phyloP scores from a whole-genome alignment of 2,113 vertebrate genomes.

The Hippocampus barbouri region DNA sequence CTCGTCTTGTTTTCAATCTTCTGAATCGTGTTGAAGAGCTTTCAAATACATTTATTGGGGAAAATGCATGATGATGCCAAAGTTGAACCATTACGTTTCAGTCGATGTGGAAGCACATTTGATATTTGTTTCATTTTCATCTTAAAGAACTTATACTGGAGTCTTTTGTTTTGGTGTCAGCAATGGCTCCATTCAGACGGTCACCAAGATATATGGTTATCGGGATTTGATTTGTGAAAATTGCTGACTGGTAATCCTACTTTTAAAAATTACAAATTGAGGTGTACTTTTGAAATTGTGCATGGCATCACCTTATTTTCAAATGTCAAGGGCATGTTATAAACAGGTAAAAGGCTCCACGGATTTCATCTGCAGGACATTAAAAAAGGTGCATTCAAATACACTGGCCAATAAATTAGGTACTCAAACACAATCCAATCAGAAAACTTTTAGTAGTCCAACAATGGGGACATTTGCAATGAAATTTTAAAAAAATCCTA shows the following conservation, averaged over 20 bases:
- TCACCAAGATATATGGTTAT: neutral
- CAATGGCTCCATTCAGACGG: neutral
- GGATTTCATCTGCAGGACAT: too few species aligned
- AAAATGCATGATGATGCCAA: neutral
- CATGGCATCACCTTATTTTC: too few species aligned
- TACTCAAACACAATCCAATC: too few species aligned
- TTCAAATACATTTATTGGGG: neutral
- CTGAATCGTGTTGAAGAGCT: neutral
- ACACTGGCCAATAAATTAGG: too few species aligned
- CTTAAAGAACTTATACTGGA: neutral
- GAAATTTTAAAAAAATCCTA: too few species aligned
- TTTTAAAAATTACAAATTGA: neutral
- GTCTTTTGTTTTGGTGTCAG: too few species aligned
- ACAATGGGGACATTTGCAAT: too few species aligned
- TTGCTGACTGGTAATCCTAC: too few species aligned
- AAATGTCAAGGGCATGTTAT: too few species aligned
- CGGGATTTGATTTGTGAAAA: neutral
- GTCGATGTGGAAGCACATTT: neutral
- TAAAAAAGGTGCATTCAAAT: too few species aligned
- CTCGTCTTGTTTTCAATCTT: neutral
- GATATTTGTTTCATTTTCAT: neutral
- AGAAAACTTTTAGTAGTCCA: too few species aligned
- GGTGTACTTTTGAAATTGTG: neutral
- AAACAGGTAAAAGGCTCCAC: too few species aligned
- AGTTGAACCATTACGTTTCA: neutral